Conservation (phyloP, 2,888 invertebrate species). For the Anorthoa munda region DNA sequence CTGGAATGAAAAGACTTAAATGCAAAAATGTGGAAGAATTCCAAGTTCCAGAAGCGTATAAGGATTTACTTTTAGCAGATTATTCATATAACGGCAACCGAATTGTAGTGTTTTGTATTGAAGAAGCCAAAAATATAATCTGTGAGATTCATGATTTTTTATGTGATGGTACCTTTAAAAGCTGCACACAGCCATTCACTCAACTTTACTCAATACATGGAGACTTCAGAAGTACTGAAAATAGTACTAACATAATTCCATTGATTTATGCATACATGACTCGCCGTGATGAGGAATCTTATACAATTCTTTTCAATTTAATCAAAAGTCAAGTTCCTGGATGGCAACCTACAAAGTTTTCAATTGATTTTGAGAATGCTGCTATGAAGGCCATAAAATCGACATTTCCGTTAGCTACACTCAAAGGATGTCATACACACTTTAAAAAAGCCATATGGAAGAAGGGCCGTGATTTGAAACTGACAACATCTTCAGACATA, state of each 20-base stretch:
- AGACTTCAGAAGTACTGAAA: constrained; percentile 13
- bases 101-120: constrained; percentile 14
- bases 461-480: constrained; percentile 22
- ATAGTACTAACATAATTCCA: constrained; percentile 13
- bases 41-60: constrained; percentile 14
- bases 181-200: background rate
- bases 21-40: constrained; percentile 22
- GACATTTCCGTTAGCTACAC: constrained; percentile 31
- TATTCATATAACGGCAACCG: constrained; percentile 10
- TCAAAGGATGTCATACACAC: constrained; percentile 34
- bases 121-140: constrained; percentile 1
- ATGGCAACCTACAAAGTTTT: constrained; percentile 22
- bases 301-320: constrained; percentile 19
- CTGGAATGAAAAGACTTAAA: constrained; percentile 16
- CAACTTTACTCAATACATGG: constrained; percentile 14
- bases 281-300: constrained; percentile 15
- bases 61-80: constrained; percentile 17
- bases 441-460: constrained; percentile 33
- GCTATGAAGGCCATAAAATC: constrained; percentile 31
- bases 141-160: constrained; percentile 7
- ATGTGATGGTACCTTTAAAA: constrained; percentile 15
- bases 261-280: constrained; percentile 13
- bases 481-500: constrained; percentile 24
- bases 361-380: constrained; percentile 31
- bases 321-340: constrained; percentile 27